A percentile compares a stretch with the other conserved stretches of the same genome.
Conservation (phyloP, 1,140 invertebrate genomes). For the Spodoptera frugiperda region DNA sequence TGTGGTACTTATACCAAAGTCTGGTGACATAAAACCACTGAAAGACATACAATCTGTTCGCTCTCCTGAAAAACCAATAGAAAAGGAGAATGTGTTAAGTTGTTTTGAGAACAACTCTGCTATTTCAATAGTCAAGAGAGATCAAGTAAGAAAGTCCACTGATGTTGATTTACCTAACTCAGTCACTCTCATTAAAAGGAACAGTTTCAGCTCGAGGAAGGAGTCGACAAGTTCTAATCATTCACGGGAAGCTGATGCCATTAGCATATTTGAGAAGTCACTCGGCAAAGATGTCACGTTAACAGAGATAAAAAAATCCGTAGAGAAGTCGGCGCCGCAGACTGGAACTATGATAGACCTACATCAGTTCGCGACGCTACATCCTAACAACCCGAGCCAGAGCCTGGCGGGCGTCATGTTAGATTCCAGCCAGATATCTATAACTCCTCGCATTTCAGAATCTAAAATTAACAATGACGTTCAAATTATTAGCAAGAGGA, state of each 20-base stretch:
- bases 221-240: slow-evolving; percentile 84
- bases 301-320: slow-evolving; percentile 84
- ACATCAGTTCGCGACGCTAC: slow-evolving; percentile 76
- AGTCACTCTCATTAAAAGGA: slow-evolving; percentile 83
- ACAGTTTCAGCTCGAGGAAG: slow-evolving; percentile 79
- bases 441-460: slow-evolving; percentile 72
- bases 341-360: slow-evolving; percentile 66
- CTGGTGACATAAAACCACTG: slow-evolving; percentile 80
- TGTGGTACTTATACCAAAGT: slow-evolving; percentile 83
- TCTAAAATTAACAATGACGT: slow-evolving; percentile 66
- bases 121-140: slow-evolving; percentile 84
- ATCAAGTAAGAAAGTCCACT: slow-evolving; percentile 81
- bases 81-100: slow-evolving; percentile 84
- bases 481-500: slow-evolving; percentile 67
- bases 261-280: slow-evolving; percentile 84
- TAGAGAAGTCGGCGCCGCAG: slow-evolving; percentile 71
- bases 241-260: slow-evolving; percentile 82
- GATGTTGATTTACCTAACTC: slow-evolving; percentile 83
- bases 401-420: slow-evolving; percentile 66
- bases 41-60: slow-evolving; percentile 81
- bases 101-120: slow-evolving; percentile 85
- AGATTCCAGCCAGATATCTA: slow-evolving; percentile 78
- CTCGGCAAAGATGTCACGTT: slow-evolving; percentile 84
- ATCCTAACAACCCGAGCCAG: slow-evolving; percentile 67
- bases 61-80: slow-evolving; percentile 79